Conservation (phyloP, 2,888 invertebrate genomes). For the Julus scanicus region DNA sequence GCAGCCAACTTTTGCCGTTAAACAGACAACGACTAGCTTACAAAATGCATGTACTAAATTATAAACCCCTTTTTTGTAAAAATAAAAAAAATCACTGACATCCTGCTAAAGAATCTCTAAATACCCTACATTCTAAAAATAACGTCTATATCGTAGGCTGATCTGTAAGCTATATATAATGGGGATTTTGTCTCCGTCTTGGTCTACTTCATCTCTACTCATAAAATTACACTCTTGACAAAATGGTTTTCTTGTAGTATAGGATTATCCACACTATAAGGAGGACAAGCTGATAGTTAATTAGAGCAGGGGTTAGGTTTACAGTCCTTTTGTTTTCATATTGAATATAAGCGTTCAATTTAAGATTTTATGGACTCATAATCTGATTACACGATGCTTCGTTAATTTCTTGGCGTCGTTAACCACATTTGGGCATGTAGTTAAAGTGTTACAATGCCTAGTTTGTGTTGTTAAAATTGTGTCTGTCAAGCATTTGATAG, state of each 20-base stretch:
- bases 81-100: background rate
- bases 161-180: background rate
- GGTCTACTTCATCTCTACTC: background rate
- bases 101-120: background rate
- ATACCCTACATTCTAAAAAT: background rate
- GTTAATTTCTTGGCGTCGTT: no score
- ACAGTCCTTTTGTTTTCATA: no score
- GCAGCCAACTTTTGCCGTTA: background rate
- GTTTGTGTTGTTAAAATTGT: no score
- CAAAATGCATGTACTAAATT: background rate
- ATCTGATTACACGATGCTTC: no score
- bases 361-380: no score
- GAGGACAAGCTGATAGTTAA: background rate
- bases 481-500: no score
- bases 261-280: no score
- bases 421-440: no score
- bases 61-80: conserved; percentile 1
- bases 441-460: no score
- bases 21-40: background rate
- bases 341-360: no score
- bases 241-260: no score
- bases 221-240: background rate
- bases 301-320: background rate
- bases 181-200: background rate
- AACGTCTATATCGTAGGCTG: background rate